phyloP scores from a whole-genome alignment of 2,113 vertebrate genomes.

The Physeter macrocephalus region DNA sequence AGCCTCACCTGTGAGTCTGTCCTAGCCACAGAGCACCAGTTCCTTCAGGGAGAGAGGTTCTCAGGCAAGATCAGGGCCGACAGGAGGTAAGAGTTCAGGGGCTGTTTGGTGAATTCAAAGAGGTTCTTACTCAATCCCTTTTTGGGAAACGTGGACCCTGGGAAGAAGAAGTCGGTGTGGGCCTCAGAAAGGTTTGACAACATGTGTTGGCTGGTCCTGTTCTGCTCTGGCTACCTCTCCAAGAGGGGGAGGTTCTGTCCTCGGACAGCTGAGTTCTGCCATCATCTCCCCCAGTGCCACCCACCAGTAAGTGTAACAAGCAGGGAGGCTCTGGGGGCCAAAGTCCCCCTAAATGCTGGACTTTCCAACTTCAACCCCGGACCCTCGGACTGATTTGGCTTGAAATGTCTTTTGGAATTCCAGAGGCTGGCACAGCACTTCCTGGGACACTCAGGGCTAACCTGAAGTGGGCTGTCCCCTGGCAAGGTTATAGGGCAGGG shows the following conservation, averaged over 20 bases:
- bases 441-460: not conserved
- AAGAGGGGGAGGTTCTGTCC: not conserved
- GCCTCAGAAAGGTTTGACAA: not conserved
- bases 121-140: not conserved
- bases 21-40: not conserved
- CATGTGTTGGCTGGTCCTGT: not conserved
- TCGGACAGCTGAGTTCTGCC: not conserved
- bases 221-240: not conserved
- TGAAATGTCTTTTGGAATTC: not conserved
- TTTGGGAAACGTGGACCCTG: not conserved
- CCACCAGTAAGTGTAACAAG: not conserved
- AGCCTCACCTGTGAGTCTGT: not conserved
- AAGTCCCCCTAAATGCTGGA: not conserved
- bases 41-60: not conserved
- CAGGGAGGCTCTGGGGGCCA: not conserved
- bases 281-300: not conserved
- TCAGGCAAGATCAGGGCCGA: not conserved
- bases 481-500: not conserved
- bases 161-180: not conserved
- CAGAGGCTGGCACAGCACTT: not conserved
- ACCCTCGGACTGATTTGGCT: not conserved
- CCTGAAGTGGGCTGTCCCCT: not conserved
- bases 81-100: not conserved
- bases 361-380: not conserved
- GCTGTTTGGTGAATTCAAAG: not conserved